Conservation (phyloP, 2,113 vertebrate genomes). For the Arizona elegans region DNA sequence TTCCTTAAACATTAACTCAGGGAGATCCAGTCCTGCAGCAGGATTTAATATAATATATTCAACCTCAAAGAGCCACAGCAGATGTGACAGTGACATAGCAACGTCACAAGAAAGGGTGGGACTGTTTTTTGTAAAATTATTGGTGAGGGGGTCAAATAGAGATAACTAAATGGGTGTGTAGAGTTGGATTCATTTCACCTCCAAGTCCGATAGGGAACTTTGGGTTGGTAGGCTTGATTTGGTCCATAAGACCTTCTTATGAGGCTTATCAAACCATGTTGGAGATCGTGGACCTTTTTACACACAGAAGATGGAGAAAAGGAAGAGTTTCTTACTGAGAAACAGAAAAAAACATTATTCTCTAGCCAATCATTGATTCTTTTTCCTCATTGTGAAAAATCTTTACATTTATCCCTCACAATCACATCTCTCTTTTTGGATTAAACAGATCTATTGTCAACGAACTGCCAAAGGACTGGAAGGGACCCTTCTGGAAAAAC, state of each 20-base stretch:
- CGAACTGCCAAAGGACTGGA: neutral
- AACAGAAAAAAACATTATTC: neutral
- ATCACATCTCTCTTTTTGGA: neutral
- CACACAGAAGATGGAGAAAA: no score
- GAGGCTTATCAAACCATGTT: neutral
- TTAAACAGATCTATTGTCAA: constrained; percentile 7
- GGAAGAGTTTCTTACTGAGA: no score
- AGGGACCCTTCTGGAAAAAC: neutral
- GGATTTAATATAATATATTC: neutral
- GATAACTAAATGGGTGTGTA: neutral
- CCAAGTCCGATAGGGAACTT: no score
- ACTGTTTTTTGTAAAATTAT: neutral
- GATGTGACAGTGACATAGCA: neutral
- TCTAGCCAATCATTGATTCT: neutral
- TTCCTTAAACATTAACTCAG: neutral
- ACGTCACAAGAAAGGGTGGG: neutral
- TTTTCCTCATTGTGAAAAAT: neutral
- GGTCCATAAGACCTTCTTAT: neutral
- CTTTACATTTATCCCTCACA: neutral
- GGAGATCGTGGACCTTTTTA: neutral
- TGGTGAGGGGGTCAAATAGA: neutral
- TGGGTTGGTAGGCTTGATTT: neutral
- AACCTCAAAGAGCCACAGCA: neutral
- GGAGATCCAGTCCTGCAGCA: neutral
- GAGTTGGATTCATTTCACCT: neutral